Evolutionary conservation across 2,113 vertebrate genomes (phyloP).

Genomic region (Alces alces): DNA sequence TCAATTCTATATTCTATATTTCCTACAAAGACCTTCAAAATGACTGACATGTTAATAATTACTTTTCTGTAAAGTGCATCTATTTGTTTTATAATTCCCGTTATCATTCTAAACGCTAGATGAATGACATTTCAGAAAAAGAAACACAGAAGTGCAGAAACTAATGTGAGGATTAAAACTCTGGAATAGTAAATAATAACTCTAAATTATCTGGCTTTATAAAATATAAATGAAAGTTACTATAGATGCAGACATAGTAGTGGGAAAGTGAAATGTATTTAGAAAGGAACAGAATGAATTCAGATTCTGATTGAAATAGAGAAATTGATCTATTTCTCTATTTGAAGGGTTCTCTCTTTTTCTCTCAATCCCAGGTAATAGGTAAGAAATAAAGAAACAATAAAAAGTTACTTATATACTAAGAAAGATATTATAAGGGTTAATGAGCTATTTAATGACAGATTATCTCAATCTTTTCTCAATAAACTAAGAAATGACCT

Average conservation of each 20-base stretch:
- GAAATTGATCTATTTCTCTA: not conserved
- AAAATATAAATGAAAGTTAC: not conserved
- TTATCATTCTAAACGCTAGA: not conserved
- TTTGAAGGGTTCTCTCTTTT: not conserved
- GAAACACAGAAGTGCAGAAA: not conserved
- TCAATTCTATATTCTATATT: not conserved
- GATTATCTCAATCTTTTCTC: not conserved
- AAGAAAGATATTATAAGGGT: not conserved
- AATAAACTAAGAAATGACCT: not conserved
- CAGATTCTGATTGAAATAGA: not conserved
- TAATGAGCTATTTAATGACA: not conserved
- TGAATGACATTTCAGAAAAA: not conserved
- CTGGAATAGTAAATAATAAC: not conserved
- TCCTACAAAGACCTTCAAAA: not conserved
- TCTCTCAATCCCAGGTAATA: not conserved
- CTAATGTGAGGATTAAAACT: not conserved
- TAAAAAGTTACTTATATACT: not conserved
- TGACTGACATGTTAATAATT: not conserved
- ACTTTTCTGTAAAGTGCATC: not conserved
- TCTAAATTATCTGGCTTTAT: not conserved
- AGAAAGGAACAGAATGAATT: not conserved
- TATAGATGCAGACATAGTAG: not conserved
- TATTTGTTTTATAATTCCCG: not conserved
- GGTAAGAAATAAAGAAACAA: not conserved
- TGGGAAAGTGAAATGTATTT: not conserved